Base-by-base conservation (phyloP, 2,113 vertebrate species). In the Oncorhynchus nerka region DNA sequence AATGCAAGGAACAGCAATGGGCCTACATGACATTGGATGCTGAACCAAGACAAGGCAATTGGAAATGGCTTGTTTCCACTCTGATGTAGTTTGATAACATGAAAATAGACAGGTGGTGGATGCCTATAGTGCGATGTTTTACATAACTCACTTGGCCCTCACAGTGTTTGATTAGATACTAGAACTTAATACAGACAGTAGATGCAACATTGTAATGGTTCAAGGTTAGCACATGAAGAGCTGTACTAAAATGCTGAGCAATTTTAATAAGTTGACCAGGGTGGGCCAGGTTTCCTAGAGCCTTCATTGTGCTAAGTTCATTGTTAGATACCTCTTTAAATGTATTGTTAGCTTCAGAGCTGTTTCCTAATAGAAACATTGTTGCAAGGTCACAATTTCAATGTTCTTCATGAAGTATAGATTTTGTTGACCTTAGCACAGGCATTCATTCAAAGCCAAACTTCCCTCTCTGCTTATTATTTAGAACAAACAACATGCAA, bases 401-500 rank as follows among this genome's bases (percentile, higher is more conserved):
- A 12, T 45, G 8, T 45, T 45, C 8, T 45, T 11, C 39, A 45
- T 45, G 39, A 34, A n/a, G 32, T 39, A 51, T 51, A 13, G 4
- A 22, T 70, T 70, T 9, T 28, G 11, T n/a, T 70, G 15, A 70
- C 3, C 4, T 24, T 49, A 49, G 51, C 61, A 68, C 9, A 20
- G 61, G 1, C 20, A n/a, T 9, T 26, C 22, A 24, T 57, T 57
- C 9, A 16, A n/a, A 71, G 19, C 24, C 16, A 67, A 1, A 39
- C 78, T 39, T 24, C 64, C 83, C 78, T 57, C 51, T 55, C 76
- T 0, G 0, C 15, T 28, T 28, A 26, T 69, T 11, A 26, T 74
- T 86, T 81, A 77, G 75, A 88, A 82, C 73, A 74, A 39, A 1
- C 59, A 70, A 75, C 69, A 59, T 22, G 16, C 76, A 48, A 15